Base-by-base conservation (phyloP, 2,113 vertebrate species). In the Oceanodroma tethys region DNA sequence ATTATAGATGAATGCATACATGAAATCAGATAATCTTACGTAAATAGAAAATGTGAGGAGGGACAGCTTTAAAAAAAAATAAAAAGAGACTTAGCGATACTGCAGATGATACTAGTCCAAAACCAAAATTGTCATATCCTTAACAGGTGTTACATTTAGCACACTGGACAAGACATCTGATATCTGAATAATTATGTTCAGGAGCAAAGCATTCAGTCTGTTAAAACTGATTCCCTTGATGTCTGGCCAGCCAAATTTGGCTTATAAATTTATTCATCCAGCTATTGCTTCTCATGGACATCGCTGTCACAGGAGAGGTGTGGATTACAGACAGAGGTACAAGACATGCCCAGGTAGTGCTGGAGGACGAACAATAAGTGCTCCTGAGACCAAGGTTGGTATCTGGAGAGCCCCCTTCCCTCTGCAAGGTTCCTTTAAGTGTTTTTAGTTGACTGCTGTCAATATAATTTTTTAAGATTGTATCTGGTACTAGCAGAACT, bases 161-260 rank as follows among this genome's bases (percentile, higher is more conserved):
- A 76, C n/a, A 18, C 36, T 55, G 85, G 66, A 87, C 80, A 81
- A 91, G 75, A 65, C 84, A 59, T 53, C 78, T 48, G 55, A 16
- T 81, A 81, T 10, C 48, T 70, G 80, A 73, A 32, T 68, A 85
- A 86, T 89, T 80, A 97, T 97, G 92, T 76, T 97, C 60, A 74
- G 89, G 34, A 91, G 63, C 26, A 95, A 70, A 94, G 30, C 81
- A 32, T 25, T 56, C 7, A 8, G 7, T 56, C n/a, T 93, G 15
- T 71, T 93, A n/a, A 87, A 90, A 52, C 13, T 3, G 2, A 58
- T 81, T 80, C 32, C 71, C 11, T 38, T 66, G 36, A 27, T 68
- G 63, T 58, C 43, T 52, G 29, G 75, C 52, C 78, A 52, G 56
- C 29, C 73, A 45, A 32, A 75, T 60, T 26, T 66, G 71, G 30